Evolutionary conservation across 2,888 invertebrate genomes (phyloP), one percentile per base, ranked within the genome.

Genomic region (Agrotis exclamationis): DNA sequence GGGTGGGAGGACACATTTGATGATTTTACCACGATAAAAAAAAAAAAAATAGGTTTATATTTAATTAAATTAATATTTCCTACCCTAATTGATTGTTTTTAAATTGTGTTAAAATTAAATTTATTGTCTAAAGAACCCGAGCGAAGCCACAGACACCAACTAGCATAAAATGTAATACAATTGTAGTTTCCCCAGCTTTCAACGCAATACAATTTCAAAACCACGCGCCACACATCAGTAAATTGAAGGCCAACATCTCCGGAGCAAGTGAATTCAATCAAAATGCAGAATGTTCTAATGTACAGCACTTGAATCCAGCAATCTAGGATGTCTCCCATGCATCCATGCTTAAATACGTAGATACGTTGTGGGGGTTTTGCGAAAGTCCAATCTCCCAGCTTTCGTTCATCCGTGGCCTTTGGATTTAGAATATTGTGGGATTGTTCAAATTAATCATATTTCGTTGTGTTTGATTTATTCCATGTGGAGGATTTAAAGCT

Each of bases 201-300:
- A 4, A 64, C 60, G 50, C 64, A 66, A 67, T 47, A 70, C 63
- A 69, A 76, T 66, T 70, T 77, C 82, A 20, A 44, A 70, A 47
- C 67, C 60, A 51, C 56, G 24, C 65, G n/a, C 54, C 53, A 11
- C 69, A 79, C 57, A 59, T 66, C 60, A 63, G 57, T 60, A 67
- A 78, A 70, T 68, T 63, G 39, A 65, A 72, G 50, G 59, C 51
- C 56, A 56, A 47, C 69, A 18, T 70, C 59, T 45, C 77, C n/a
- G 16, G 24, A 6, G 50, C 33, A 48, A 63, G 53, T 58, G 24
- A 75, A 79, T 80, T 76, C 70, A 84, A 82, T 84, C 78, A 78
- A 75, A 75, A 84, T 72, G 58, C 58, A 67, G 74, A 71, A 77
- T 80, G 66, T 72, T 74, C 69, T 70, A 80, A 83, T 65, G 54